Base-by-base conservation (phyloP, 2,888 invertebrate species). In the Xanthorhoe spadicearia region DNA sequence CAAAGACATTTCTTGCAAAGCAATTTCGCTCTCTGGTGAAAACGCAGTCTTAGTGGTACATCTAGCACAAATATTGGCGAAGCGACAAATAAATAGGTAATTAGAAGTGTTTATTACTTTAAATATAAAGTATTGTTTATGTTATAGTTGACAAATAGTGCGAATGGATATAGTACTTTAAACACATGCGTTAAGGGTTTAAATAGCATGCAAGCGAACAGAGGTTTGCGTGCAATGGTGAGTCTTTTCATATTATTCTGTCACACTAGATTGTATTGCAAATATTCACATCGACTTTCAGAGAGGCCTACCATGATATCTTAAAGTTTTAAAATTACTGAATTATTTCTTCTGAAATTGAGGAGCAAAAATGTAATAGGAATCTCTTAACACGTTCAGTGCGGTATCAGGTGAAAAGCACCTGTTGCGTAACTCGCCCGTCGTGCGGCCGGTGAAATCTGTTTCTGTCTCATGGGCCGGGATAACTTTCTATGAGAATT, bases 161-260 rank as follows among this genome's bases (percentile, higher is more conserved):
- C 52, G 38, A 55, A 61, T 61, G 65, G 51, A 35, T 17, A 43
- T 18, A 55, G n/a, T 49, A 59, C 15, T 49, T 48, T 54, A 57
- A 18, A 15, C 15, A 55, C 68, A 67, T 67, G 66, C 64, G 23
- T 49, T 32, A 19, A n/a, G 59, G 50, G 18, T 50, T 60, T 53
- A 52, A 56, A 60, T 51, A 55, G 51, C 78, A 77, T 81, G 80
- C 80, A 77, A 74, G 76, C 75, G 63, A 70, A 70, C 55, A 65
- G 68, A 69, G 8, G 19, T 52, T 19, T 49, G 71, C 74, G 77
- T 80, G 80, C 80, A 72, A 46, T 74, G 74, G 71, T 63, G 70
- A 56, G 52, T 28, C 50, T 57, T 59, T 49, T 17, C 6, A 32
- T 15, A 55, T 61, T 48, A 55, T 54, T 52, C 19, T 53, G 5